Base-by-base conservation (phyloP, 2,113 vertebrate species). In the Oncorhynchus masou region DNA sequence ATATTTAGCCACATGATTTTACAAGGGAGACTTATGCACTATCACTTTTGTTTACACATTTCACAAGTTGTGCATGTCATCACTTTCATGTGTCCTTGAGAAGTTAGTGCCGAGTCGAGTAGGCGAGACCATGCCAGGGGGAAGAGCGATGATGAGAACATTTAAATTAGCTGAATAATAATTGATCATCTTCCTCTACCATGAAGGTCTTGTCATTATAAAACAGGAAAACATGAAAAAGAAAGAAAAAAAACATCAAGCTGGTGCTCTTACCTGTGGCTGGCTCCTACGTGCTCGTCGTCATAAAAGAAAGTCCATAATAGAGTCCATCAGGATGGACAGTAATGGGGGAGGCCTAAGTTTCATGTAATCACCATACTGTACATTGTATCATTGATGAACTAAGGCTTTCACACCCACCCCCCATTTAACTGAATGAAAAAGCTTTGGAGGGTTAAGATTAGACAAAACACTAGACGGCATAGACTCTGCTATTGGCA, bases 141-240 rank as follows among this genome's bases (percentile, higher is more conserved):
- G 45, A 82, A 80, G 85, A 86, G 83, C 70, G 81, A 86, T 85
- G 84, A 87, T 51, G 51, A 19, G 51, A 81, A 84, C 82, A 82
- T 83, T 91, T 93, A 92, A 93, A 93, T 93, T 89, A 92, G 86
- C 81, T 86, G 80, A 80, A 85, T 74, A 85, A 88, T 91, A 92
- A 92, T 91, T 93, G 90, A 93, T 93, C 89, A 91, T 89, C 84
- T 83, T 81, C 84, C 81, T 86, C 81, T 79, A 77, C 76, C 89
- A 81, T 87, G 89, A 91, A 91, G 86, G 84, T 80, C 85, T 83
- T 45, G 72, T 85, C 84, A 77, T 87, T 82, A 80, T 85, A 85
- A 89, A 54, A 54, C 12, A 54, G 51, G 15, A 54, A 54, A 54
- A 54, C 51, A 19, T 3, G n/a, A n/a, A n/a, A n/a, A 3, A 4